Percentiles rank a stretch among this genome's conserved stretches.
Conservation (phyloP, 2,797 vertebrate genomes). For the Artibeus jamaicensis region DNA sequence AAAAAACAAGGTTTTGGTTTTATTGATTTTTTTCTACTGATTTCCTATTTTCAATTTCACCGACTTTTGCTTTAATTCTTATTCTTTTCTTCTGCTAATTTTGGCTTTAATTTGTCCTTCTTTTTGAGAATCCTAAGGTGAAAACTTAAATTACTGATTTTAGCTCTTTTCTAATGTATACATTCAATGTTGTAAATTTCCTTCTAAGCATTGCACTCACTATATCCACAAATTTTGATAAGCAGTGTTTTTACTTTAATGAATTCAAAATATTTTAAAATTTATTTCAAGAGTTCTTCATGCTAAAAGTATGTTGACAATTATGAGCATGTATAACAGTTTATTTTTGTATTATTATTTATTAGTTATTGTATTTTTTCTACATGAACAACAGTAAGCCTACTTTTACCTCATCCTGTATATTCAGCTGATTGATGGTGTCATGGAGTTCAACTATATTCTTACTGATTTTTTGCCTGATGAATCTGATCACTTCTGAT, state of each 20-base stretch:
- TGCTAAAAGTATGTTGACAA: background rate
- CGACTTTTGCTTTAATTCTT: background rate
- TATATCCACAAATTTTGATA: background rate
- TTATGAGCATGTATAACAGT: background rate
- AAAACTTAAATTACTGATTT: background rate
- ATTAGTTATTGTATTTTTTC: no score
- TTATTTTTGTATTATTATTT: background rate
- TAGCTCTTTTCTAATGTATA: background rate
- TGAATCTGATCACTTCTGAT: background rate
- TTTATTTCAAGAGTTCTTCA: background rate
- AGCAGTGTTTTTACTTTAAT: background rate
- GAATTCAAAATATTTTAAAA: background rate
- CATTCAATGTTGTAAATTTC: background rate
- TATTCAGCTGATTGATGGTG: background rate
- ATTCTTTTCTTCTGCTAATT: background rate
- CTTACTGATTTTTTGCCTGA: background rate
- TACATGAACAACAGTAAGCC: no score
- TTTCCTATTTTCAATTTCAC: background rate
- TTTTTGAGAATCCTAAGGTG: background rate
- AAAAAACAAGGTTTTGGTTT: background rate
- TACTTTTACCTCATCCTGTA: background rate
- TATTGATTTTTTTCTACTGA: background rate
- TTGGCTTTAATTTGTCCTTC: background rate
- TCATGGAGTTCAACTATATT: background rate
- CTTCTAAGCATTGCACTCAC: background rate